phyloP scores from a whole-genome alignment of 2,888 invertebrate genomes.

The Eupithecia exiguata region DNA sequence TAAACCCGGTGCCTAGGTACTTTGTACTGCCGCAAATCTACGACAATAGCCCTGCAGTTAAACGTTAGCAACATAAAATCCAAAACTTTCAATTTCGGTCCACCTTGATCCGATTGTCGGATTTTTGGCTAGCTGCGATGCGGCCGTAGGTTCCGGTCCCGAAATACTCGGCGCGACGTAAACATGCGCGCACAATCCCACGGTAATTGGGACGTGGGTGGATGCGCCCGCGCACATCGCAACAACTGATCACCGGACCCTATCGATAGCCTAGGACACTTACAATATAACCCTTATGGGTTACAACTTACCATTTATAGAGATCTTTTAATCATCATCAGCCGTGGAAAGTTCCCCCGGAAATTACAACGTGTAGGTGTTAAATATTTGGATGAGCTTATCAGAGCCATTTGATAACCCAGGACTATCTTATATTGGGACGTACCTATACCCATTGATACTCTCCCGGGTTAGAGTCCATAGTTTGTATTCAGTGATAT shows the following conservation, averaged over 20 bases:
- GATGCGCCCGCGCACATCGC: slow-evolving; percentile 18
- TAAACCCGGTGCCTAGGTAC: background rate
- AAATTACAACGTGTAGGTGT: background rate
- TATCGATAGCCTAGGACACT: background rate
- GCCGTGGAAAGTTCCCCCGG: background rate
- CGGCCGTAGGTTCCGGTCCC: slow-evolving; percentile 74
- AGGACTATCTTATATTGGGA: background rate
- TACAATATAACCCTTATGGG: background rate
- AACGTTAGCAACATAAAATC: slow-evolving; percentile 47
- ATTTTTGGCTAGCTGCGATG: slow-evolving; percentile 69
- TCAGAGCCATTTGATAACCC: background rate
- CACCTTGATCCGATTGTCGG: slow-evolving; percentile 76
- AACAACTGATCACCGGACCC: background rate
- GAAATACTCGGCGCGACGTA: slow-evolving; percentile 74
- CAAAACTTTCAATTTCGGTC: slow-evolving; percentile 51
- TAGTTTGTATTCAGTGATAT: background rate
- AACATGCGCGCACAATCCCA: slow-evolving; percentile 56
- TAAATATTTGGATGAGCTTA: background rate
- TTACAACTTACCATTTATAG: background rate
- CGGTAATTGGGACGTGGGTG: slow-evolving; percentile 39
- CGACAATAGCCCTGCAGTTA: background rate
- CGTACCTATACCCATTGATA: background rate
- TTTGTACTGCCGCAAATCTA: background rate
- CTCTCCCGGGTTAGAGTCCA: background rate
- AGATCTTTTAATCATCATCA: background rate